Percentiles rank a stretch among this genome's conserved stretches.
phyloP scores from a whole-genome alignment of 2,888 invertebrate genomes.

The Drosophila mulleri region DNA sequence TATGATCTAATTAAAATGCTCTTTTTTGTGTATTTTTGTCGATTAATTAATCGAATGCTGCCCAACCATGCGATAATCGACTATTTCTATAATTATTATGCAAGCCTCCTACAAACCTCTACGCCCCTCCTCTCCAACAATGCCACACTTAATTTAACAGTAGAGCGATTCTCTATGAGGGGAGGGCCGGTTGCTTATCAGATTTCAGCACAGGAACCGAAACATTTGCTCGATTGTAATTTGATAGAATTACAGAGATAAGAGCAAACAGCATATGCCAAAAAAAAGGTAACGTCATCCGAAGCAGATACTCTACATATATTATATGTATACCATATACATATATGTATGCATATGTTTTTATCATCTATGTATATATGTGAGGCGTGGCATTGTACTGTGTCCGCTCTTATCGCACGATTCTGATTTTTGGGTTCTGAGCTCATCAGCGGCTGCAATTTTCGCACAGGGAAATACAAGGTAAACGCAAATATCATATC shows the following conservation, averaged over 20 bases:
- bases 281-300: slow-evolving; percentile 36
- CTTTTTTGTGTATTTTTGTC: slow-evolving; percentile 24
- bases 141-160: slow-evolving; percentile 69
- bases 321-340: background rate
- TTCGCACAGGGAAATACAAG: slow-evolving; percentile 26
- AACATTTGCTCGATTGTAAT: slow-evolving; percentile 53
- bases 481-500: slow-evolving; percentile 48
- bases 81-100: slow-evolving; percentile 50
- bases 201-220: slow-evolving; percentile 50
- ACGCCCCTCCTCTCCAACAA: background rate
- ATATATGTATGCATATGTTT: background rate
- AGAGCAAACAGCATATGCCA: slow-evolving; percentile 51
- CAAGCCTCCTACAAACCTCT: slow-evolving; percentile 8
- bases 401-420: slow-evolving; percentile 51
- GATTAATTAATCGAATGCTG: slow-evolving; percentile 68
- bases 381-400: slow-evolving; percentile 34
- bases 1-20: slow-evolving; percentile 5
- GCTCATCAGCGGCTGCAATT: slow-evolving; percentile 64
- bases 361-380: background rate
- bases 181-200: slow-evolving; percentile 55
- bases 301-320: background rate
- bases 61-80: slow-evolving; percentile 63
- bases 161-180: slow-evolving; percentile 73
- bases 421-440: slow-evolving; percentile 68
- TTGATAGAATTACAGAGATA: slow-evolving; percentile 71